A percentile compares a stretch with the other conserved stretches of the same genome.
phyloP scores from a whole-genome alignment of 2,113 vertebrate species.

The Cephalopterus ornatus region DNA sequence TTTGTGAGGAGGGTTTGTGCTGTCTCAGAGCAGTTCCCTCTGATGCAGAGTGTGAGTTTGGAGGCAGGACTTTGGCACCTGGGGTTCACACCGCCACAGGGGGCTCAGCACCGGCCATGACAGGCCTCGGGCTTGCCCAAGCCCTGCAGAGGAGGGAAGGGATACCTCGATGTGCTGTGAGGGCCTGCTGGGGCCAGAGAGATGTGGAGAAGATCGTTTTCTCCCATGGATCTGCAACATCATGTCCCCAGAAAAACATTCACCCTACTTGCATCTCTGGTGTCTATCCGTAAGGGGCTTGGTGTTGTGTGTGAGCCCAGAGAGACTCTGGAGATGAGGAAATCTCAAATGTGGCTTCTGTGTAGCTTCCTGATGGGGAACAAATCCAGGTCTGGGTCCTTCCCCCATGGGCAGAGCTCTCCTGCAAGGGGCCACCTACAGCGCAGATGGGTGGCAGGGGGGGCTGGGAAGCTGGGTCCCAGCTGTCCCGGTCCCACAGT shows the following conservation, averaged over 20 bases:
- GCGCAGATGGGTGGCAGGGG: no score
- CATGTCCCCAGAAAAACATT: background rate
- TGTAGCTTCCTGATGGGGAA: background rate
- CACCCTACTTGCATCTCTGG: background rate
- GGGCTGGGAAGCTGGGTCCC: background rate
- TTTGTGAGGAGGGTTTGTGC: background rate
- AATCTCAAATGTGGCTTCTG: background rate
- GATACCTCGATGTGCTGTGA: background rate
- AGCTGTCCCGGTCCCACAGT: rapidly evolving
- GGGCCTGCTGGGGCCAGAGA: background rate
- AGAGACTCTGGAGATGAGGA: background rate
- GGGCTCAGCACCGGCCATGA: rapidly evolving
- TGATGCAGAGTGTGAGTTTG: background rate
- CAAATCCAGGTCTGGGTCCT: background rate
- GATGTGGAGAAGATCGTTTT: background rate
- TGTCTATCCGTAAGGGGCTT: background rate
- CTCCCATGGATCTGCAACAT: background rate
- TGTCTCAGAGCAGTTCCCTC: background rate
- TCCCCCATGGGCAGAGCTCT: background rate
- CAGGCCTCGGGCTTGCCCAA: background rate
- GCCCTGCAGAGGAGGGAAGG: background rate
- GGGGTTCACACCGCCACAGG: background rate
- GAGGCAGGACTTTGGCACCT: background rate
- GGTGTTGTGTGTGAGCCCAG: background rate
- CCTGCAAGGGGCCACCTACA: background rate